Conservation (phyloP, 2,113 vertebrate species). For the Cinclus cinclus region DNA sequence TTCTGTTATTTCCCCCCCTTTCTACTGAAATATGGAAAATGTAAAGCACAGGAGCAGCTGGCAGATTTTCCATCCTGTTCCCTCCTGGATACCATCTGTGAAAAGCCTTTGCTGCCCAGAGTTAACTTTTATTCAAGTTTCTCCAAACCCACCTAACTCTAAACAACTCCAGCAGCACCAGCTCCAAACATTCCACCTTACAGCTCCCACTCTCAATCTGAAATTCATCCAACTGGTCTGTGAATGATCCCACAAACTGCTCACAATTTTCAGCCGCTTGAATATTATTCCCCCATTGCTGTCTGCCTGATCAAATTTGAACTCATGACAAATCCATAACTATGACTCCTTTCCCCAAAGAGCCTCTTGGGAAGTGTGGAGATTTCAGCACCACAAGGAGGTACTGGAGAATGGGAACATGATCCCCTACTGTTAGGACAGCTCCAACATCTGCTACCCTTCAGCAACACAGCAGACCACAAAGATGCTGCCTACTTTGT, state of each 20-base stretch:
- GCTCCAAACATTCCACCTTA: not conserved
- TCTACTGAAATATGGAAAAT: not conserved
- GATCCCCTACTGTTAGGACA: not conserved
- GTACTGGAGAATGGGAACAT: not conserved
- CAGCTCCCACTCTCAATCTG: not conserved
- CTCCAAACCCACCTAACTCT: not conserved
- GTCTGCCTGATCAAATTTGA: not conserved
- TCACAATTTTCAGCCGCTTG: not conserved
- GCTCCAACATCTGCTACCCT: slow-evolving; percentile 16
- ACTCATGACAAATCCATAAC: not conserved
- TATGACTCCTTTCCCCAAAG: not conserved
- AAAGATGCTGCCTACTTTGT: not conserved
- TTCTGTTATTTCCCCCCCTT: fast-evolving
- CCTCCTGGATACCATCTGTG: not conserved
- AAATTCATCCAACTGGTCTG: not conserved
- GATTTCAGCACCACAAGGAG: not conserved
- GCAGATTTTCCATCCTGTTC: not conserved
- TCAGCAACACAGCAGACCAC: not conserved
- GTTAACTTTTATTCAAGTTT: not conserved
- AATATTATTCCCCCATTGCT: not conserved
- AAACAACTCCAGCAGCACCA: not conserved
- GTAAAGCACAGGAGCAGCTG: not conserved
- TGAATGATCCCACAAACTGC: not conserved
- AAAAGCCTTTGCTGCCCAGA: not conserved
- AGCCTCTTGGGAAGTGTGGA: not conserved